A percentile compares a stretch with the other conserved stretches of the same genome.
Evolutionary conservation across 2,113 vertebrate genomes (phyloP).

Genomic region (Hippocampus comes): DNA sequence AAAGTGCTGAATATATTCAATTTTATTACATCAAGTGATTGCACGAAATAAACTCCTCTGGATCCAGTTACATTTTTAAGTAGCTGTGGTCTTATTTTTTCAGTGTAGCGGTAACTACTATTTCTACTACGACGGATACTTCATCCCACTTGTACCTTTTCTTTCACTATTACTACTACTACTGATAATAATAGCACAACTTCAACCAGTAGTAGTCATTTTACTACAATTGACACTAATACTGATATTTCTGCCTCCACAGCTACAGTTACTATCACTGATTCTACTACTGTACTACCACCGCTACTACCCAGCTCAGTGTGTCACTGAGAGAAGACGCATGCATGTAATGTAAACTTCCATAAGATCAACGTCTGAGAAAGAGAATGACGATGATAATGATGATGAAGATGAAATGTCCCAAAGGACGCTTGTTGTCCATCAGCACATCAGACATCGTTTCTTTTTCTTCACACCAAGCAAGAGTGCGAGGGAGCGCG

Average conservation of each 20-base stretch:
- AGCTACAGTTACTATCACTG: not conserved
- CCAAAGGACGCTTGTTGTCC: conserved; percentile 70
- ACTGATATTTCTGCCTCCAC: not conserved
- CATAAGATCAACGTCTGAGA: conserved; percentile 48
- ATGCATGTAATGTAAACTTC: not conserved
- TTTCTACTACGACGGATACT: too few species aligned
- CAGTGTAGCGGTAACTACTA: too few species aligned
- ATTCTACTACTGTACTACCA: not conserved
- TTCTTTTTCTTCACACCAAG: conserved; percentile 52
- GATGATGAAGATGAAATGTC: conserved; percentile 46
- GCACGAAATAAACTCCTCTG: too few species aligned
- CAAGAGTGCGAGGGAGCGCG: conserved; percentile 13
- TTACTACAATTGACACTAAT: not conserved
- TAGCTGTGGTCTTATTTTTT: too few species aligned
- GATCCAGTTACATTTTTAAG: too few species aligned
- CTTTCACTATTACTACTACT: too few species aligned
- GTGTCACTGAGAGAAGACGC: too few species aligned
- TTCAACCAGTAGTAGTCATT: too few species aligned
- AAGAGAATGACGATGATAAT: conserved; percentile 24
- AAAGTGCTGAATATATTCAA: too few species aligned
- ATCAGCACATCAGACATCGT: conserved; percentile 65
- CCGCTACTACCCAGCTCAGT: not conserved
- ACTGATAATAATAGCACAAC: too few species aligned
- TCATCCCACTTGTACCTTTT: too few species aligned
- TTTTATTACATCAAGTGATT: too few species aligned